Base-by-base conservation (phyloP, 2,797 vertebrate genomes). In the Cacajao melanocephalus region DNA sequence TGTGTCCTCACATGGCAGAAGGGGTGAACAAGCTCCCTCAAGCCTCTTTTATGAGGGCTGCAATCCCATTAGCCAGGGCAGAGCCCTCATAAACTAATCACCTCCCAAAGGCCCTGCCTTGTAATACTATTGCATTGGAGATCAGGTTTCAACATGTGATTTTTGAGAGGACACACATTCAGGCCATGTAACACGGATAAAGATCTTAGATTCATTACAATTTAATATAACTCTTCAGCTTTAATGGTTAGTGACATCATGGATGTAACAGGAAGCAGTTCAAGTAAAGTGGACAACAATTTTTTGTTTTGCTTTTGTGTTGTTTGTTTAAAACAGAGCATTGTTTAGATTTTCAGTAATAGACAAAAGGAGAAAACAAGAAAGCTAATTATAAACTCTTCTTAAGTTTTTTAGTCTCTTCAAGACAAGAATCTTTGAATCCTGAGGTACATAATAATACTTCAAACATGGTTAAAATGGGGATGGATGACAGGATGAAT, bases 291-390 rank as follows among this genome's bases (percentile, higher is more conserved):
- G 52, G 76, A 36, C 10, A n/a, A 70, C 5, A 15, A 9, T 33
- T 67, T 61, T 46, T 64, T 26, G 50, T 73, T n/a, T 82, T 48
- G 15, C 26, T 64, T 87, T 50, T 70, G 20, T 86, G 30, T 33
- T 78, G 7, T 36, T 94, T 79, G 72, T 73, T 88, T 50, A 85
- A 64, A 67, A 48, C 73, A 64, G 78, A 72, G 39, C 2, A 10
- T 46, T 5, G 30, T 12, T 76, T 58, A 78, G 33, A 75, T 61
- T 82, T 85, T 79, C 52, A 57, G 20, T 52, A 17, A 64, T 2
- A 93, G 55, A 58, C 46, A 58, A 82, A 81, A 87, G 57, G 22
- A 50, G n/a, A 86, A 78, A 87, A 52, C 5, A 75, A 36, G 10
- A 13, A 22, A 28, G 48, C 30, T 22, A 48, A 44, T 46, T 44